Base-by-base conservation (phyloP, 1,140 invertebrate species). In the Spodoptera litura region DNA sequence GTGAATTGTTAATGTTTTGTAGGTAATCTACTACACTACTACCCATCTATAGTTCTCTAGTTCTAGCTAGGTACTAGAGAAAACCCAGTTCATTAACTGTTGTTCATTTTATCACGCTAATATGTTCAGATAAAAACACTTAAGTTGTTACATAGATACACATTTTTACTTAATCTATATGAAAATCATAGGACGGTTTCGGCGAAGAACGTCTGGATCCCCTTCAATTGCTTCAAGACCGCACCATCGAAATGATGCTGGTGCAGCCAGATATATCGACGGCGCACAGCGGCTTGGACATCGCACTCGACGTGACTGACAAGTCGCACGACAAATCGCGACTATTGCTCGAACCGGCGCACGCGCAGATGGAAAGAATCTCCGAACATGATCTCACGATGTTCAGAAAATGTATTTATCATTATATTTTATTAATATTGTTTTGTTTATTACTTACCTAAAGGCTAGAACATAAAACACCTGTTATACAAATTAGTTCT, bases 121-220 rank as follows among this genome's bases (percentile, higher is more conserved):
- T 38, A 44, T 44, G 6, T 44, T 4, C 38, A 44, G 38, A 44
- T 9, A 20, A 1, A 20, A 20, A 31, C 15, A 55, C 52, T 55
- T 5, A 4, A n/a, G 2, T 12, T n/a, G 0, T n/a, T n/a, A 1
- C 52, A 55, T 5, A n/a, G 0, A 56, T 20, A 31, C 9, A 27
- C 13, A 8, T 4, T 58, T 15, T 1, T 20, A 20, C 20, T 31
- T 12, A 31, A 5, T 61, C 35, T 61, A 2, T n/a, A 2, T 38
- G 31, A 27, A 38, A 4, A 44, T 44, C 35, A 8, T 56, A 93
- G 92, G 92, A 93, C 49, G 89, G 88, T 3, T 93, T 93, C 62
- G 92, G 91, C 2, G 92, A 93, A 74, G 80, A 89, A 38, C 81
- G 89, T 6, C 82, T 76, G 3, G 85, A 89, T 0, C 84, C 81